A percentile compares a stretch with the other conserved stretches of the same genome.
phyloP scores from a whole-genome alignment of 2,888 invertebrate species.

The Sinelater perroti region DNA sequence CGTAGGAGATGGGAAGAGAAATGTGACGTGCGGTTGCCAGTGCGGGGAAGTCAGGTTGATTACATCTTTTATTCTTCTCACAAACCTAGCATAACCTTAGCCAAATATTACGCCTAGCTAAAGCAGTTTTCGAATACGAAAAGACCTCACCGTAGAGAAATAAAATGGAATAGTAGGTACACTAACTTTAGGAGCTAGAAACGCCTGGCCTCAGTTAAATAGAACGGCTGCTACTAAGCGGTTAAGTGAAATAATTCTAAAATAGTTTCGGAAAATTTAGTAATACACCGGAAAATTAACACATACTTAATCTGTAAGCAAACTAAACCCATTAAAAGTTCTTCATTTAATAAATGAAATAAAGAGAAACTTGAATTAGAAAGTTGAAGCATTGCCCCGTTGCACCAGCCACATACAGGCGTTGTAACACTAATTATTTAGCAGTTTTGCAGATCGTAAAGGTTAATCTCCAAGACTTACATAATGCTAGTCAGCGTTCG shows the following conservation, averaged over 20 bases:
- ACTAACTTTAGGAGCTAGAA: too few relatives aligned
- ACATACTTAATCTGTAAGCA: constrained; percentile 25
- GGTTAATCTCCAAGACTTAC: constrained; percentile 11
- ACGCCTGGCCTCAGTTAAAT: too few relatives aligned
- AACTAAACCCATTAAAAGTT: constrained; percentile 36
- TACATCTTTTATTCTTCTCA: constrained; percentile 49
- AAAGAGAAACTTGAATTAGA: constrained; percentile 17
- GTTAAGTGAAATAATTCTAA: too few relatives aligned
- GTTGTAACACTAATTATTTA: constrained; percentile 22
- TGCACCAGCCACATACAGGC: constrained; percentile 1
- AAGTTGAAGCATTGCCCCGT: constrained; percentile 22
- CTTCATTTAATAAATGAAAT: constrained; percentile 32
- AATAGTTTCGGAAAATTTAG: constrained; percentile 13
- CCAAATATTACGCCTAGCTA: constrained; percentile 33
- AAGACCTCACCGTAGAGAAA: too few relatives aligned
- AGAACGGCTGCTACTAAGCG: too few relatives aligned
- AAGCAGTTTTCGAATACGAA: too few relatives aligned
- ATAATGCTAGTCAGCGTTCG: constrained; percentile 6
- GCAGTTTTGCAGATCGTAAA: constrained; percentile 20
- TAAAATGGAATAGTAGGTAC: too few relatives aligned
- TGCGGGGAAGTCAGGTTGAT: constrained; percentile 49
- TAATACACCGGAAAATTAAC: constrained; percentile 30
- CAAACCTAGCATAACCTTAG: constrained; percentile 31
- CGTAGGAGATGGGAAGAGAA: constrained; percentile 42
- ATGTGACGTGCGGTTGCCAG: constrained; percentile 38